These are phyloP conservation scores for Lithobates sylvaticus DNA, from an alignment of 2,797 vertebrate species.

Conservation along the genomic window DNA sequence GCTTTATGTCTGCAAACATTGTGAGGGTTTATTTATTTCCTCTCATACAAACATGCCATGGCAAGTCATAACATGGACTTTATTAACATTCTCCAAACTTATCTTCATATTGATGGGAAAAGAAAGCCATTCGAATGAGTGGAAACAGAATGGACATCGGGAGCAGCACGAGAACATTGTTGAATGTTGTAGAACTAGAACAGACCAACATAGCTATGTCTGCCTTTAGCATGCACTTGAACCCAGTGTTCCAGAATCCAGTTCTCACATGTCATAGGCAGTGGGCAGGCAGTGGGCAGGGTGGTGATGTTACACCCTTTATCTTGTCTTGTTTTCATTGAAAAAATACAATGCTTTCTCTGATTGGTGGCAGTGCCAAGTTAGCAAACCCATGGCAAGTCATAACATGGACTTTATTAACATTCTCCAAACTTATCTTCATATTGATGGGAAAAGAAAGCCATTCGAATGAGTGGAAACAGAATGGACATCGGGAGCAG, in stretches of 20 bases:
- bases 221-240: not conserved
- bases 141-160: constrained; percentile 28
- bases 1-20: constrained; percentile 31
- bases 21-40: constrained; percentile 42
- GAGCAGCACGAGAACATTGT: not conserved
- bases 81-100: constrained; percentile 26
- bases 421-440: constrained; percentile 26
- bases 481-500: constrained; percentile 12
- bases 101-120: constrained; percentile 31
- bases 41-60: constrained; percentile 23
- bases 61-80: constrained; percentile 43
- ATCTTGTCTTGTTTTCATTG: no score
- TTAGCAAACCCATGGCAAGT: constrained; percentile 13
- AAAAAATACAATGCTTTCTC: no score
- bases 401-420: constrained; percentile 41
- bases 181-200: not conserved
- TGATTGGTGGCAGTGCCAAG: no score
- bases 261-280: not conserved
- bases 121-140: constrained; percentile 16
- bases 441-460: constrained; percentile 27
- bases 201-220: not conserved
- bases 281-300: no score
- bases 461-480: constrained; percentile 28
- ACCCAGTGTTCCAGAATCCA: not conserved
- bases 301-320: no score